These are phyloP conservation scores for Cygnus olor DNA, from an alignment of 2,797 vertebrate genomes.

Conservation along the genomic window DNA sequence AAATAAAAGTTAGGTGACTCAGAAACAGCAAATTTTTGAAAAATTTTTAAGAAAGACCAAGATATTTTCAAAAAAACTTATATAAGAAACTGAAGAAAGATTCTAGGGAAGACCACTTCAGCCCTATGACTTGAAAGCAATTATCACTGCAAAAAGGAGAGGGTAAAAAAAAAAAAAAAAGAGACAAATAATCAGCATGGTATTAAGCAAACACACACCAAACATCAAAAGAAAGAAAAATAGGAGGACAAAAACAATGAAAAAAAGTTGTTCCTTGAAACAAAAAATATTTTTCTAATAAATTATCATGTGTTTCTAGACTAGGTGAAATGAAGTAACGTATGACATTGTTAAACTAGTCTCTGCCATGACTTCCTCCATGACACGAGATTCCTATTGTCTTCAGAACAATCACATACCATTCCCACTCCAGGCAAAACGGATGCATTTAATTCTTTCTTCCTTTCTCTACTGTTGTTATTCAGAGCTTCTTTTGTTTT, in stretches of 20 bases:
- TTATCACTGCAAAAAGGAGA: background rate
- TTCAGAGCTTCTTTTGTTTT: background rate
- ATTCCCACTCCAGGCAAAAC: background rate
- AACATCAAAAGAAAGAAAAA: background rate
- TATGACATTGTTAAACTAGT: background rate
- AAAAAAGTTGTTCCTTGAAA: background rate
- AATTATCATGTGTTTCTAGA: background rate
- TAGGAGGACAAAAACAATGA: background rate
- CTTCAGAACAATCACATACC: background rate
- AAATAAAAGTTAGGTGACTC: background rate
- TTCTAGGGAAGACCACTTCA: background rate
- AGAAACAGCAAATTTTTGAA: background rate
- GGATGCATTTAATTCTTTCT: background rate
- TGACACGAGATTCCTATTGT: background rate
- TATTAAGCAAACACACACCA: slow-evolving; percentile 6
- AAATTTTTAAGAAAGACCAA: background rate
- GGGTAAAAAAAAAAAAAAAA: background rate
- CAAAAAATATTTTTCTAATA: background rate
- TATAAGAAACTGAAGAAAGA: background rate
- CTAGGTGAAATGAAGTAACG: background rate
- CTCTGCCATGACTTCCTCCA: background rate
- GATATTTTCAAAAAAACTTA: background rate
- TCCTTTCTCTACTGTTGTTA: background rate
- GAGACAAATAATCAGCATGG: background rate
- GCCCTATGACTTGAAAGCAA: background rate